These are phyloP conservation scores for Lordiphosa fenestrarum DNA, from an alignment of 2,888 invertebrate genomes.

Conservation along the genomic window DNA sequence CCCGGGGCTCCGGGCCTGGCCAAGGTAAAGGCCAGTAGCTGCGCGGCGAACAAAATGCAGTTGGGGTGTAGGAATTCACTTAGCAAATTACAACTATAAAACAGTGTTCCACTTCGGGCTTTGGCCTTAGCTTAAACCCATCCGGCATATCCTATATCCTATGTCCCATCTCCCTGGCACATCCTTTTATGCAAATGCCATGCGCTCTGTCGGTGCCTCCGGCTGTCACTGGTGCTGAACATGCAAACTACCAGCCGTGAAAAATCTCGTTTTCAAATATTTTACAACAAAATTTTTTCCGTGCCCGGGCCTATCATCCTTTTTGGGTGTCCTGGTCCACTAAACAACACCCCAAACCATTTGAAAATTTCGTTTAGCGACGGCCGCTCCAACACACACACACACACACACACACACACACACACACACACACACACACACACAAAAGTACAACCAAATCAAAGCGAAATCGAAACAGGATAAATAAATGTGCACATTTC, in stretches of 20 bases:
- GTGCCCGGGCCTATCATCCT: constrained; percentile 29
- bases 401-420: constrained; percentile 1
- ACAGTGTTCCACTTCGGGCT: background rate
- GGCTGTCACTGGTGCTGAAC: constrained; percentile 69
- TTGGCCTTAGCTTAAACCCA: constrained; percentile 13
- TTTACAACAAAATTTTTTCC: constrained; percentile 67
- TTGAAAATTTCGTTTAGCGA: no score
- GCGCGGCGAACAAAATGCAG: constrained; percentile 52
- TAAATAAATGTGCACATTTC: constrained; percentile 77
- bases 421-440: background rate
- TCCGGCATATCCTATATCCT: no score
- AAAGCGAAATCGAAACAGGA: constrained; percentile 75
- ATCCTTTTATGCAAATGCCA: constrained; percentile 64
- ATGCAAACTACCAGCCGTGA: constrained; percentile 76
- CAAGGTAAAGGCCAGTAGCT: constrained; percentile 52
- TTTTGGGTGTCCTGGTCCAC: constrained; percentile 52
- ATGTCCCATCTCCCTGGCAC: background rate
- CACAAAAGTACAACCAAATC: constrained; percentile 47
- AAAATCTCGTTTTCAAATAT: constrained; percentile 75
- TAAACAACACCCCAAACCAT: constrained; percentile 34
- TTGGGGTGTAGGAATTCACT: constrained; percentile 12
- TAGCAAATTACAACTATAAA: constrained; percentile 6
- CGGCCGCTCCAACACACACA: no score
- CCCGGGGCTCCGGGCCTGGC: background rate
- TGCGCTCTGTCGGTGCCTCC: constrained; percentile 14